A percentile compares a stretch with the other conserved stretches of the same genome.
phyloP scores from a whole-genome alignment of 2,888 invertebrate species.

The Baccha elongata region DNA sequence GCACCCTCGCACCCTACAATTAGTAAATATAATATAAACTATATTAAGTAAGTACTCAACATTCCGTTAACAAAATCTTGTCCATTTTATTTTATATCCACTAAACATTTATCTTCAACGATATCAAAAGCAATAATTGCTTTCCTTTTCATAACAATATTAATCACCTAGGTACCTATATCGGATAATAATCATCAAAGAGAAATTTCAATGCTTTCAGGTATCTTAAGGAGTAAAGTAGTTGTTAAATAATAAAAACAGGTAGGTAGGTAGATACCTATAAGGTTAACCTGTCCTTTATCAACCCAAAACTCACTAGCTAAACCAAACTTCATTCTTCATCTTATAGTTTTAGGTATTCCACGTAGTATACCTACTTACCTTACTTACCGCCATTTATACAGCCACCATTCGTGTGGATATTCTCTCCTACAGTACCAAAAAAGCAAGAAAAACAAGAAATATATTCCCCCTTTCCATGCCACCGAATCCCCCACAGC shows the following conservation, averaged over 20 bases:
- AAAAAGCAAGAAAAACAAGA: slow-evolving; percentile 68
- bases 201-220: slow-evolving; percentile 51
- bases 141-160: slow-evolving; percentile 51
- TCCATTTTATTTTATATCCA: slow-evolving; percentile 49
- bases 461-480: slow-evolving; percentile 42
- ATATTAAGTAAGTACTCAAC: background rate
- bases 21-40: too few species aligned
- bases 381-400: slow-evolving; percentile 54
- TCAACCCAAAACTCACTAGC: slow-evolving; percentile 25
- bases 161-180: background rate
- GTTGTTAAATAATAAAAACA: slow-evolving; percentile 57
- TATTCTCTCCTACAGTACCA: slow-evolving; percentile 51
- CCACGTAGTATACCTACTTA: too few species aligned
- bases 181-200: slow-evolving; percentile 50
- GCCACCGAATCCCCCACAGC: slow-evolving; percentile 8
- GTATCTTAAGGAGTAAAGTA: slow-evolving; percentile 20
- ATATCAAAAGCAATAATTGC: slow-evolving; percentile 39
- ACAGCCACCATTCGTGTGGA: slow-evolving; percentile 59
- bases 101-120: slow-evolving; percentile 35
- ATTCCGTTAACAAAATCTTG: background rate
- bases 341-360: too few species aligned
- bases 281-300: background rate
- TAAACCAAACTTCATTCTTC: slow-evolving; percentile 17
- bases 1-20: too few species aligned
- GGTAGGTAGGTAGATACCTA: slow-evolving; percentile 7